Base-by-base conservation (phyloP, 2,797 vertebrate genomes). In the Synanceia verrucosa region DNA sequence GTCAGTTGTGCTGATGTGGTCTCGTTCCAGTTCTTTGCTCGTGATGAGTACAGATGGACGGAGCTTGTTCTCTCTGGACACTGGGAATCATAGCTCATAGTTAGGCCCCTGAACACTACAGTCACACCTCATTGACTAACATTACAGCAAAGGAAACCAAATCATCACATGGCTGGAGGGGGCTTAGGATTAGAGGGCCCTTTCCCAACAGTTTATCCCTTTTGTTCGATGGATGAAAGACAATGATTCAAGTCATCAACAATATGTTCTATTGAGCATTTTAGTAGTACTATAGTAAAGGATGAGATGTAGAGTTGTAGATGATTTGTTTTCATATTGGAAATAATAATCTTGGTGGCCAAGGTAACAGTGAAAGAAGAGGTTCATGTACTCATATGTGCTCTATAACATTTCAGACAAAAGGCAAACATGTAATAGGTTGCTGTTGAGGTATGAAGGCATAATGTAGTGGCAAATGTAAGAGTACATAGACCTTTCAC, bases 1-100 rank as follows among this genome's bases (percentile, higher is more conserved):
- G 86, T 91, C 89, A 89, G 87, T 87, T 92, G 86, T 92, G 92
- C 91, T 92, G 92, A 91, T 93, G 86, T 81, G 82, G 82, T 88
- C 79, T 82, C 75, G 79, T 88, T 91, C 85, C 82, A 81, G 79
- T 81, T 84, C 86, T 86, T 69, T 69, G 83, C 73, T 63, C 57
- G 73, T 75, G 84, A 92, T 90, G 87, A 90, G 87, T 89, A 90
- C 88, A 88, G 88, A 86, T 90, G 89, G 88, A 91, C 84, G 43
- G 79, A 79, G 82, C 81, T 79, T 78, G 82, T 83, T 86, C 80
- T 88, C 79, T 61, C 66, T 65, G 87, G 79, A 86, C 84, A 69
- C 65, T 39, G 78, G 67, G 67, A 63, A 73, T 84, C 88, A 87
- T 91, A 91, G 86, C 86, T 93, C 86, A 90, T 75, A 70, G 82